These are phyloP conservation scores for Pandion haliaetus DNA, from an alignment of 2,113 vertebrate species.

Conservation along the genomic window DNA sequence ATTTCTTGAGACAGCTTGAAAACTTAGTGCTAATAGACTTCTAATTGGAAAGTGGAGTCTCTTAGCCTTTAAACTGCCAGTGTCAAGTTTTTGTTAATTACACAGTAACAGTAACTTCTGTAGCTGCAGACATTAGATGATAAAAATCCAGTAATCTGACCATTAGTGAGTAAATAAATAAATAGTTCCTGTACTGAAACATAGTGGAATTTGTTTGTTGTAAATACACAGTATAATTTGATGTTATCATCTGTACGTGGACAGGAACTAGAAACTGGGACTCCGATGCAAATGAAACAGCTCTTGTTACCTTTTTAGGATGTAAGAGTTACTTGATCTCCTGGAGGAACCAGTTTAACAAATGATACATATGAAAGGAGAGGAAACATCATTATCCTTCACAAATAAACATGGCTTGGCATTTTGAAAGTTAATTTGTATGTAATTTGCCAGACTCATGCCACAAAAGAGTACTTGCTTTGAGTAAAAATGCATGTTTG, in stretches of 20 bases:
- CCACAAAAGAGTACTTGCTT: not conserved
- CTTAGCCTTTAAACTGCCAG: not conserved
- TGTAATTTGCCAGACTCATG: not conserved
- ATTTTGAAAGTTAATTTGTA: constrained; percentile 13
- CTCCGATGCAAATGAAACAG: not conserved
- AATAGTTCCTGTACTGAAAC: not conserved
- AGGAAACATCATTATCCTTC: constrained; percentile 11
- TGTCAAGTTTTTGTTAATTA: not conserved
- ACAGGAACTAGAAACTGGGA: constrained; percentile 26
- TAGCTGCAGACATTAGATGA: not conserved
- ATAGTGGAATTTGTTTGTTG: not conserved
- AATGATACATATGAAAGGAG: constrained; percentile 27
- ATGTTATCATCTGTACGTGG: not conserved
- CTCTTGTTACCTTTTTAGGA: constrained; percentile 50
- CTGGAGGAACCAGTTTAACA: constrained; percentile 46
- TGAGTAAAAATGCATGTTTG: not conserved
- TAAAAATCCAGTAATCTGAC: not conserved
- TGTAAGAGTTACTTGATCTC: constrained; percentile 51
- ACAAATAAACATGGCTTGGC: not conserved
- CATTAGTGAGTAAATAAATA: not conserved
- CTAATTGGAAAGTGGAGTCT: not conserved
- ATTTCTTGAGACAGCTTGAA: not conserved
- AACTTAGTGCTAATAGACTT: not conserved
- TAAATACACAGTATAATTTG: not conserved
- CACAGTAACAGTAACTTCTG: not conserved